Evolutionary conservation across 2,797 vertebrate species (phyloP), one percentile per base, ranked within the genome.

Genomic region (Pseudochaenichthys georgianus): DNA sequence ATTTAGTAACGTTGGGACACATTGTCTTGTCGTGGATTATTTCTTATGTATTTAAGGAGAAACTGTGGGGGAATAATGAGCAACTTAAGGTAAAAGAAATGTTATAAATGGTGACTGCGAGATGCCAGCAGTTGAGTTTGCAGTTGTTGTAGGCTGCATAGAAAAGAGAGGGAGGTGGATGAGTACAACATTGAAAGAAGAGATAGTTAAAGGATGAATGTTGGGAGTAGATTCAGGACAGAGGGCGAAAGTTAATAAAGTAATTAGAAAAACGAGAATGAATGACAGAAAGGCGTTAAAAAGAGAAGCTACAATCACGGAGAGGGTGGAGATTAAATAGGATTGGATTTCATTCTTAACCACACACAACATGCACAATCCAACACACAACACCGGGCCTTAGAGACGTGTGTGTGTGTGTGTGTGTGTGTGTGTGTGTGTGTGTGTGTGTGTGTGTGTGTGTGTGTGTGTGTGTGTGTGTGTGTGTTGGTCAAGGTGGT

Each of bases 271-370:
- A 64, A 41, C 11, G 12, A 48, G 63, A 75, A 42, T 80, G 82
- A 90, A 52, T 88, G 89, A 85, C 88, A 88, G 75, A 57, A 57
- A 62, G 84, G 81, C 21, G 41, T 45, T 45, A 8, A 80, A 71
- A 78, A 64, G 66, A 69, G 57, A 77, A 60, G 23, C 69, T 57
- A 48, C 77, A 80, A 89, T 88, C 83, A 79, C 62, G 43, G 41
- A 67, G 84, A 70, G 53, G 88, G 79, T 48, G 78, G 85, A 59
- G 73, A 88, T 85, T 86, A 87, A 54, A 59, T 31, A 34, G 66
- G 53, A 85, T 52, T 31, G 80, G 80, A 79, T 84, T 80, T 68
- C 42, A 86, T 64, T 82, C 28, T 59, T 63, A 73, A 63, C 83
- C 65, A 82, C 57, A 75, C 17, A 53, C 47, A 31, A 38, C 34